A percentile compares a stretch with the other conserved stretches of the same genome.
phyloP scores from a whole-genome alignment of 2,888 invertebrate species.

The Actias luna region DNA sequence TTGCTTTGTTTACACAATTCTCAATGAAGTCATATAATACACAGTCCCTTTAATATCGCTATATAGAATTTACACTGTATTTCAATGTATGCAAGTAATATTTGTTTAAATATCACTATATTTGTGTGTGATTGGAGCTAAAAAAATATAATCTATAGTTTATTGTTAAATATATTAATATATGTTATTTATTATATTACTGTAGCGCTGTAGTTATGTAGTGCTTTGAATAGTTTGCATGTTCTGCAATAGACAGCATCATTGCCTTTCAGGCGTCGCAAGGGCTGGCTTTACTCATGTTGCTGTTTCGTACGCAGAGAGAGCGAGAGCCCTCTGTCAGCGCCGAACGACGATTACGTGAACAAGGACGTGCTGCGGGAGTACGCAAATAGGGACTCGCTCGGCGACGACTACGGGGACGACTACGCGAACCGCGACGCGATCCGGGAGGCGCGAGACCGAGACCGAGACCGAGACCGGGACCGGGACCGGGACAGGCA shows the following conservation, averaged over 20 bases:
- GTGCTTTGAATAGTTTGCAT: constrained; percentile 30
- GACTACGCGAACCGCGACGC: constrained; percentile 79
- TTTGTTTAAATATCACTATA: not conserved
- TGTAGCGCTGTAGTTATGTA: not conserved
- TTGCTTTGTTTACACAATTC: no score
- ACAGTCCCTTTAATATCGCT: no score
- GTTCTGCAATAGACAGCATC: constrained; percentile 56
- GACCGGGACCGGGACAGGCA: constrained; percentile 63
- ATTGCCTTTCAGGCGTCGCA: constrained; percentile 68
- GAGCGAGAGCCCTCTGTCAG: constrained; percentile 71
- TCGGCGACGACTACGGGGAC: constrained; percentile 75
- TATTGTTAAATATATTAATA: not conserved
- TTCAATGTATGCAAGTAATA: not conserved
- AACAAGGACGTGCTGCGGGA: constrained; percentile 71
- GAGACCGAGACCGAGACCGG: constrained; percentile 63
- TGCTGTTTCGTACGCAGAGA: constrained; percentile 79
- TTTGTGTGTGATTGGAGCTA: not conserved
- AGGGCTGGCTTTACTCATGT: constrained; percentile 74
- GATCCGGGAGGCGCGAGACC: constrained; percentile 71
- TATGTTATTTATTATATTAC: not conserved
- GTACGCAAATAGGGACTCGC: constrained; percentile 72
- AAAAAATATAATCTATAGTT: no score
- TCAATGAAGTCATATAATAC: no score
- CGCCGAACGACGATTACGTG: constrained; percentile 73
- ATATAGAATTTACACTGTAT: not conserved